Evolutionary conservation across 2,888 invertebrate species (phyloP), one percentile per base, ranked within the genome.

Genomic region (Volucella bombylans): DNA sequence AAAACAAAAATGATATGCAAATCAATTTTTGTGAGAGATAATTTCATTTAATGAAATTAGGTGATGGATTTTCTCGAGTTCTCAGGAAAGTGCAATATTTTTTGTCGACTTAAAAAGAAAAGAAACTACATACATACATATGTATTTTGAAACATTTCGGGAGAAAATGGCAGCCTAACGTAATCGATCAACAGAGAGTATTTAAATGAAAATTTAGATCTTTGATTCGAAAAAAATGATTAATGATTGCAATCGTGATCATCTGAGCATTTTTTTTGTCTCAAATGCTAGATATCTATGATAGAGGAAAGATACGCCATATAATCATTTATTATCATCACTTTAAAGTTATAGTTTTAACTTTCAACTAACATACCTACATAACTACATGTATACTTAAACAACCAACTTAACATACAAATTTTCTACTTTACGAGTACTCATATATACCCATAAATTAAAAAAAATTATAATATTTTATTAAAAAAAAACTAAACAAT

Each of bases 61-160:
- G 87, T 89, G 88, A 88, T 88, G 88, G 89, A 88, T 88, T 88
- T 87, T 88, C 74, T 88, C 89, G 89, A 89, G 89, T 89, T 89
- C 89, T 88, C 85, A 87, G 88, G 89, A 88, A 89, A 89, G 86
- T 88, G 87, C 88, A 88, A 88, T 77, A 47, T 73, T 67, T 78
- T 64, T 73, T 62, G 31, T 31, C 31, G 31, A 4, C 6, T 31
- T 31, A 6, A 31, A 31, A 31, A 31, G 31, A 31, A 6, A 31
- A 31, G 4, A 31, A 31, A 31, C 31, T 31, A 31, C 31, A 6
- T 31, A 31, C 31, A 2, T 31, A 52, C 31, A 49, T 59, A 52
- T 76, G 74, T 55, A 64, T 55, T 31, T 31, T 31, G 6, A 31
- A 31, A 68, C 62, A 68, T 74, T 65, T 80, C 87, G 87, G 88